Evolutionary conservation across 1,140 invertebrate species (phyloP), one percentile per base, ranked within the genome.

Genomic region (Sweltsa coloradensis): DNA sequence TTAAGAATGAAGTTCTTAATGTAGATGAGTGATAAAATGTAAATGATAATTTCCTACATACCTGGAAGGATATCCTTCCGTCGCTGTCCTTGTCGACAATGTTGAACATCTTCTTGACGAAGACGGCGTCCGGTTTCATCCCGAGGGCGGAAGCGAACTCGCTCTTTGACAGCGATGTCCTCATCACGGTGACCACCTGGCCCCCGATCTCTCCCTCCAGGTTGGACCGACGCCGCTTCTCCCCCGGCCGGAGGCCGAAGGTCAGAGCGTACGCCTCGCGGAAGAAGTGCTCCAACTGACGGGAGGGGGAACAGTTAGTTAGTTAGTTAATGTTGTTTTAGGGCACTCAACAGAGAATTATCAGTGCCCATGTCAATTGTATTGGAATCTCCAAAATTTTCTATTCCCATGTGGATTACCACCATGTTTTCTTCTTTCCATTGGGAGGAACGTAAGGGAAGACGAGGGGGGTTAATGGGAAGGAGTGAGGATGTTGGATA

Each of bases 71-170:
- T 56, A 99, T 97, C 55, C 89, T 74, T 1, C 93, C 91, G 64
- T 96, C 92, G 36, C 89, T 77, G 63, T 97, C 91, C 57, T 95
- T 95, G 63, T 98, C 93, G 0, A 97, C 92, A 54, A 97, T 92
- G 55, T 94, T 94, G 62, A 99, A 99, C 94, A 99, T 98, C 68
- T 97, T 91, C 53, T 93, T 86, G 0, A 99, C 94, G 66, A 99
- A 99, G 11, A 98, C 83, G 21, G 92, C 94, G 60, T 95, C 88
- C 0, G 85, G 70, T 65, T 90, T 90, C 90, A 99, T 97, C 16
- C 94, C 95, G 3, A 99, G 68, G 0, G 96, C 95, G 47, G 86
- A 89, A 0, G 96, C 96, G 68, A 99, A 98, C 68, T 99, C 96
- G 27, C 84, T 79, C 67, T 94, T 91, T 0, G 90, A 93, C 36